Base-by-base conservation (phyloP, 2,888 invertebrate species). In the Diarsia dahlii region DNA sequence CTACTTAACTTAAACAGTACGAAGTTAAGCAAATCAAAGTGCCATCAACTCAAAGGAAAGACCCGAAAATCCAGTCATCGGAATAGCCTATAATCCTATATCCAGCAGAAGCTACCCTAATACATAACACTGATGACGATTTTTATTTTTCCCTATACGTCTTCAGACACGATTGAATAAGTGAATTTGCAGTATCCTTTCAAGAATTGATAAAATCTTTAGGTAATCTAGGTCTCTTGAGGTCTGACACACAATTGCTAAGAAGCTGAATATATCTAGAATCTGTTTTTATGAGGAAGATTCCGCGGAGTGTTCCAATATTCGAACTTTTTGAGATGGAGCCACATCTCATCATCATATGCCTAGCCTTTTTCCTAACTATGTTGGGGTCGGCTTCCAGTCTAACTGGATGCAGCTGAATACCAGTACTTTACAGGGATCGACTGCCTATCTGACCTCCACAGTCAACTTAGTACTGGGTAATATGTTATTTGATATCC, bases 161-260 rank as follows among this genome's bases (percentile, higher is more conserved):
- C 58, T 18, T 48, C 15, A 39, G 9, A 4, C n/a, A 54, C 1
- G 63, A 74, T 39, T 63, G 46, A 3, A 23, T 48, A 34, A 64
- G 63, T 75, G 46, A 63, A 63, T 74, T 63, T 50, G 39, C 75
- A 34, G 74, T 75, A 63, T 74, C 75, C 75, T 74, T 75, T 75
- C 15, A 0, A 63, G 62, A 74, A 54, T 10, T 23, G 74, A 75
- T 75, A 75, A 9, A 34, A 74, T 74, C 74, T n/a, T 23, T 1
- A 34, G 15, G 3, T 12, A 46, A 73, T 45, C 74, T 74, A 74
- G 52, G 39, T 74, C 5, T 63, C 23, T 15, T 23, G 15, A 23
- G 2, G 45, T 18, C 52, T 56, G 20, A 2, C 23, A 45, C 3
- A 13, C n/a, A 50, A 20, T 58, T 46, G 15, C 39, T 58, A 56